Evolutionary conservation across 2,113 vertebrate species (phyloP).

Genomic region (Strigops habroptila): DNA sequence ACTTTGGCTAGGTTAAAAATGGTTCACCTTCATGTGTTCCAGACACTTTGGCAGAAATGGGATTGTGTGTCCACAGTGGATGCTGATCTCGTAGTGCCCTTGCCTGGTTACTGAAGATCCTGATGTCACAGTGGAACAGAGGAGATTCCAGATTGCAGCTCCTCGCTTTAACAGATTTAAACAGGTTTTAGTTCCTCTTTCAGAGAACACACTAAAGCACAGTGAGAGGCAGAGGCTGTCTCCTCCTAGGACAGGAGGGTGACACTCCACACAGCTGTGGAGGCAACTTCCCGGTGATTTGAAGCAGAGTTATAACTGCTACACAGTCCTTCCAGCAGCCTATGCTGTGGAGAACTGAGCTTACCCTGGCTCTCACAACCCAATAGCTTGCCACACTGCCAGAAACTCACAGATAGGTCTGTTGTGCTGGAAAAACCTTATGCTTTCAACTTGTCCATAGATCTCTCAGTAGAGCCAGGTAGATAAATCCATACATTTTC

Average conservation of each 20-base stretch:
- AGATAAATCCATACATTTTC: background rate
- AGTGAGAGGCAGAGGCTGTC: fast-evolving
- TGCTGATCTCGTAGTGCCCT: background rate
- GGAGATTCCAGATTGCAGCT: fast-evolving
- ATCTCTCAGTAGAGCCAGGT: background rate
- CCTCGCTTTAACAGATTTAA: background rate
- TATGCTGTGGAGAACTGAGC: background rate
- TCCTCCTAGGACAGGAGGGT: background rate
- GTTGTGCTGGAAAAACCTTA: background rate
- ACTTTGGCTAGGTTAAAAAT: background rate
- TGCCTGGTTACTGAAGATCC: background rate
- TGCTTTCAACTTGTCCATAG: background rate
- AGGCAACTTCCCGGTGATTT: background rate
- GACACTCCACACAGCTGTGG: background rate
- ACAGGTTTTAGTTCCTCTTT: background rate
- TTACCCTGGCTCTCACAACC: background rate
- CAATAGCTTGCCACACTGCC: background rate
- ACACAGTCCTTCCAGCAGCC: background rate
- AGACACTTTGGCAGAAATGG: background rate
- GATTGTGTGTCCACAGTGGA: fast-evolving
- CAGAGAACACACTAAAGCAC: background rate
- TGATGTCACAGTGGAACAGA: fast-evolving
- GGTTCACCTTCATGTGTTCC: fast-evolving
- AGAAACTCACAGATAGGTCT: background rate
- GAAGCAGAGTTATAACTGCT: fast-evolving